Conservation (phyloP, 1,140 invertebrate genomes). For the Bombus vancouverensis region DNA sequence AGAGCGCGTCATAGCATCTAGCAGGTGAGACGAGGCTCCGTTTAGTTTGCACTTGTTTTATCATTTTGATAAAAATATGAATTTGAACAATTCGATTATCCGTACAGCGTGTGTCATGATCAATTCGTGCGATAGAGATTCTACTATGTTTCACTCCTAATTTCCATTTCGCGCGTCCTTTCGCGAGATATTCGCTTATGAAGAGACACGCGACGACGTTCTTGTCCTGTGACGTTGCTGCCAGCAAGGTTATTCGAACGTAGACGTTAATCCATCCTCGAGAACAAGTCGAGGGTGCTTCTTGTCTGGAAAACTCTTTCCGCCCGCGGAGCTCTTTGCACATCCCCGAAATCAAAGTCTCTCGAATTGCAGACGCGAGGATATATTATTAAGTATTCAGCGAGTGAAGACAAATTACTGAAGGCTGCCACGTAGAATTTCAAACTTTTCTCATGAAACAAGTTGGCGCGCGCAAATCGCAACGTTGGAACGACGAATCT, state of each 20-base stretch:
- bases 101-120: no score
- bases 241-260: slow-evolving; percentile 4
- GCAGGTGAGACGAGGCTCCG: no score
- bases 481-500: neutral
- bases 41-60: no score
- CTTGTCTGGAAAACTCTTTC: slow-evolving; percentile 23
- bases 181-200: neutral
- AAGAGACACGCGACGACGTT: neutral
- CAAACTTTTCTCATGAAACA: slow-evolving; percentile 56
- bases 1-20: no score
- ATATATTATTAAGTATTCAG: slow-evolving; percentile 53
- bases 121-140: no score
- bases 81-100: no score
- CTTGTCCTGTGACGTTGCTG: neutral
- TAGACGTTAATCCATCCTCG: slow-evolving; percentile 12
- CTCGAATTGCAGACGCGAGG: slow-evolving; percentile 24
- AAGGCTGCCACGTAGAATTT: slow-evolving; percentile 33
- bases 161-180: no score
- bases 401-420: slow-evolving; percentile 48
- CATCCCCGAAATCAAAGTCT: slow-evolving; percentile 46
- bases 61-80: no score
- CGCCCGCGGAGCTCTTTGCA: neutral
- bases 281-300: slow-evolving; percentile 1
- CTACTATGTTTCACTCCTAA: no score
- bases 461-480: slow-evolving; percentile 2